phyloP scores from a whole-genome alignment of 2,888 invertebrate species.

The Erebia ligea region DNA sequence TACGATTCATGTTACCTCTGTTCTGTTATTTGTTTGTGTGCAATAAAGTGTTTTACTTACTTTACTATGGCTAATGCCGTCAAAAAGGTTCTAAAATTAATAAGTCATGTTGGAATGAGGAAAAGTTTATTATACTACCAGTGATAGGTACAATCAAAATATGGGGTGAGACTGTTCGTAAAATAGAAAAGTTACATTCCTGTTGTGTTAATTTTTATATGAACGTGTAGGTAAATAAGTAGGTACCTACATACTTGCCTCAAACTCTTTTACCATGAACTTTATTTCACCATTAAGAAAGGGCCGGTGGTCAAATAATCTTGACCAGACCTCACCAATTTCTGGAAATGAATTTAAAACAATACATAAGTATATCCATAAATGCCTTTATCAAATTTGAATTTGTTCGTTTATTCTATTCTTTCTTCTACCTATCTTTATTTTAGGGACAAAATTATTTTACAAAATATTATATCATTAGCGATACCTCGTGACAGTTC shows the following conservation, averaged over 20 bases:
- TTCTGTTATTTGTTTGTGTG: no score
- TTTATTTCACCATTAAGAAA: conserved; percentile 94
- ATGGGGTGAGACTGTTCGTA: neutral
- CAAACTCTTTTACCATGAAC: conserved; percentile 92
- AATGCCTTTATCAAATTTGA: no score
- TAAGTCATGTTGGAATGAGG: neutral
- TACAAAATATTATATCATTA: neutral
- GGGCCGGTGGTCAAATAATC: conserved; percentile 93
- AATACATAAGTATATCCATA: no score
- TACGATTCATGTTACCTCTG: no score
- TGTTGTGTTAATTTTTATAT: neutral
- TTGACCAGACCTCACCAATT: conserved; percentile 91
- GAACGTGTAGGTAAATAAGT: neutral
- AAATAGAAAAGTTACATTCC: neutral
- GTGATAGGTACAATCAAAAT: no score
- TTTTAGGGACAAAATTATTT: no score
- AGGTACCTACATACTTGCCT: conserved; percentile 86
- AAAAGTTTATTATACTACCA: no score
- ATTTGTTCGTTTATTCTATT: no score
- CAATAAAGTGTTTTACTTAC: no score
- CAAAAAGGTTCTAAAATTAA: neutral
- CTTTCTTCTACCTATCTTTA: no score
- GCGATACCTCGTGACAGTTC: conserved; percentile 77
- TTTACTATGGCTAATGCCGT: no score
- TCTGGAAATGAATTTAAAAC: conserved; percentile 73